A percentile compares a stretch with the other conserved stretches of the same genome.
These are phyloP conservation scores for Triplophysa bombifrons DNA, from an alignment of 2,797 vertebrate genomes.

Conservation along the genomic window DNA sequence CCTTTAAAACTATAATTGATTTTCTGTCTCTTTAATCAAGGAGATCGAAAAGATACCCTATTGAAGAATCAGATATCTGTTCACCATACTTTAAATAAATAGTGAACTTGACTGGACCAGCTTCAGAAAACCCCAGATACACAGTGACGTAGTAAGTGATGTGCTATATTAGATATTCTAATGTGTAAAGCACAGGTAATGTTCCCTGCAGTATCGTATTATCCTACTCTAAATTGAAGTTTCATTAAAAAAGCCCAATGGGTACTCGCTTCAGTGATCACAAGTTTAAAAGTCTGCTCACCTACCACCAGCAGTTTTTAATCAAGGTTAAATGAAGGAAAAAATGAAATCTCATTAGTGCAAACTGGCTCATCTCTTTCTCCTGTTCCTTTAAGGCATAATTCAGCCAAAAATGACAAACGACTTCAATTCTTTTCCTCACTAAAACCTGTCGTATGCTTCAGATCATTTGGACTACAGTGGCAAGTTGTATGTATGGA, in stretches of 20 bases:
- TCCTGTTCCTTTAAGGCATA: constrained; percentile 11
- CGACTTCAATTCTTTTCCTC: not conserved
- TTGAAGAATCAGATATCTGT: not conserved
- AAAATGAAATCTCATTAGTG: constrained; percentile 40
- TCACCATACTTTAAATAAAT: not conserved
- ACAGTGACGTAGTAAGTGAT: not conserved
- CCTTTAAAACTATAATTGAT: not conserved
- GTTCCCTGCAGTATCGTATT: constrained; percentile 39
- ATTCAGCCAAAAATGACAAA: constrained; percentile 21
- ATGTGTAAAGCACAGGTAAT: constrained; percentile 29
- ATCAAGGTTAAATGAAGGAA: constrained; percentile 46
- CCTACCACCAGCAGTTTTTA: constrained; percentile 31
- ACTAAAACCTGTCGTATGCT: not conserved
- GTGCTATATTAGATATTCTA: constrained; percentile 30
- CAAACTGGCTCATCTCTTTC: constrained; percentile 12
- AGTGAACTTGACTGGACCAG: not conserved
- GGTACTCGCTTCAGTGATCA: constrained; percentile 30
- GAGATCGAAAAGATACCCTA: not conserved
- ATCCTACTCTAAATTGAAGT: constrained; percentile 43
- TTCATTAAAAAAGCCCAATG: constrained; percentile 45
- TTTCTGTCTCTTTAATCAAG: not conserved
- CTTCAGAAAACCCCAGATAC: constrained; percentile 17
- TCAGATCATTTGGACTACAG: not conserved
- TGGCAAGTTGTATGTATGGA: no score
- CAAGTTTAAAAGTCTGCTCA: constrained; percentile 21